These are phyloP conservation scores for Proctacanthus coquilletti DNA, from an alignment of 1,140 invertebrate species.

Conservation along the genomic window DNA sequence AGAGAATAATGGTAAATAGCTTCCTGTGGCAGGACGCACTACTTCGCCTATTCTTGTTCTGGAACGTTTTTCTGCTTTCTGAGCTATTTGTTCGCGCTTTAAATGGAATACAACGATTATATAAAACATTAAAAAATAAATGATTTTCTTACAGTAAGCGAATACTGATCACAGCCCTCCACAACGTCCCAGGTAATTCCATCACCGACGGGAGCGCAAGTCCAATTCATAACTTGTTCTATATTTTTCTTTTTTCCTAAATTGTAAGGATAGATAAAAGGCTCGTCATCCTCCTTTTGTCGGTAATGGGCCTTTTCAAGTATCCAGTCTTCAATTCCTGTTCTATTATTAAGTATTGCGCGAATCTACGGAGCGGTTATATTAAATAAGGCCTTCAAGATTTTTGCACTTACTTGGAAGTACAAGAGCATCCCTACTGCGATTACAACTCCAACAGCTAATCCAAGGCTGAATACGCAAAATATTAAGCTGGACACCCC, in stretches of 20 bases:
- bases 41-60: constrained; percentile 57
- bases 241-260: constrained; percentile 61
- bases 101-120: constrained; percentile 10
- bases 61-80: constrained; percentile 73
- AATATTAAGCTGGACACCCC: constrained; percentile 52
- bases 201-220: constrained; percentile 50
- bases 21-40: constrained; percentile 48
- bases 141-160: constrained; percentile 61
- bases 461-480: constrained; percentile 69
- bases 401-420: constrained; percentile 68
- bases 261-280: constrained; percentile 83
- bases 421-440: constrained; percentile 80
- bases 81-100: constrained; percentile 76
- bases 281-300: constrained; percentile 25
- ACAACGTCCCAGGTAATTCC: constrained; percentile 77
- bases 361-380: too few relatives aligned
- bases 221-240: constrained; percentile 51
- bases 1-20: constrained; percentile 55
- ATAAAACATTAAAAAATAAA: background rate
- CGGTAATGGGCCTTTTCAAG: constrained; percentile 65
- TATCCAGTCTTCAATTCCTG: constrained; percentile 95
- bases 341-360: constrained; percentile 72
- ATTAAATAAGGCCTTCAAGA: too few relatives aligned
- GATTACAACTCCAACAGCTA: constrained; percentile 82
- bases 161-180: constrained; percentile 70